Percentiles rank a stretch among this genome's conserved stretches.
These are phyloP conservation scores for Paracentrotus lividus DNA, from an alignment of 53 echinoderm and acorn worm species.

Conservation along the genomic window DNA sequence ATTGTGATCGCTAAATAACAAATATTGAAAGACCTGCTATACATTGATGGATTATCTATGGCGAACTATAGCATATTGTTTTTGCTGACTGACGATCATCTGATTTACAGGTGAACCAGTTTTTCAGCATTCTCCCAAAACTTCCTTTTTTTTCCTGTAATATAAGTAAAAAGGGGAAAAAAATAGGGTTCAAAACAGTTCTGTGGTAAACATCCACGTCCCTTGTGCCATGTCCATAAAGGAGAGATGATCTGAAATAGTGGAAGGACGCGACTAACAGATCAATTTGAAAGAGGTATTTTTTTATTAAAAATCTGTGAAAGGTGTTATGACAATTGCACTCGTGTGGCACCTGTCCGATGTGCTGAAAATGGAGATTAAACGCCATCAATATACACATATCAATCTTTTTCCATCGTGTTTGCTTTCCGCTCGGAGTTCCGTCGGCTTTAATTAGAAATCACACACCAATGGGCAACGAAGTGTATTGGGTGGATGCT, in stretches of 20 bases:
- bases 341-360: background rate
- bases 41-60: background rate
- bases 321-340: slow-evolving; percentile 40
- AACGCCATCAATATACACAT: background rate
- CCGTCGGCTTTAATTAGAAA: no score
- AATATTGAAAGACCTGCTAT: background rate
- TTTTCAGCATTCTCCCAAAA: background rate
- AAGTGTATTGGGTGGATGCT: background rate
- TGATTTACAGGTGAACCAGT: background rate
- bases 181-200: background rate
- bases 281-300: background rate
- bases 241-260: background rate
- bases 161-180: background rate
- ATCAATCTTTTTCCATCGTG: background rate
- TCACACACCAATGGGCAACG: slow-evolving; percentile 5
- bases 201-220: slow-evolving; percentile 7
- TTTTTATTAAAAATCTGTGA: no score
- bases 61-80: background rate
- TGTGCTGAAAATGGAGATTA: slow-evolving; percentile 5
- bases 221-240: background rate
- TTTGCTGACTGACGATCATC: background rate
- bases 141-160: background rate
- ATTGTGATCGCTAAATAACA: background rate
- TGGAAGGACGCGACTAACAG: slow-evolving; percentile 30
- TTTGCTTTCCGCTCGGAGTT: slow-evolving; percentile 15